phyloP scores from a whole-genome alignment of 2,113 vertebrate species.

The human (Homo sapiens) region DNA sequence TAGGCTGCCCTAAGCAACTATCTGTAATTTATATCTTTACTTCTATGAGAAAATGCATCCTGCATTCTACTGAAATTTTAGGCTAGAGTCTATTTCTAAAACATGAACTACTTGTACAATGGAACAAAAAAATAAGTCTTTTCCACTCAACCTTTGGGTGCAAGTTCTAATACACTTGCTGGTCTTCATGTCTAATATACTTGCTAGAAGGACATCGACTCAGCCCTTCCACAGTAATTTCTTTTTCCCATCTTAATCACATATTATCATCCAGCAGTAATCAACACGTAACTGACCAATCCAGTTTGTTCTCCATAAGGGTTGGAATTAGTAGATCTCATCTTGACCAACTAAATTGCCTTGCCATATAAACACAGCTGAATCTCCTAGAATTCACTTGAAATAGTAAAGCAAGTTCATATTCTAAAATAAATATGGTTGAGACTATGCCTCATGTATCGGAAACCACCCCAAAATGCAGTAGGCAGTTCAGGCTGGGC shows the following conservation, averaged over 20 bases:
- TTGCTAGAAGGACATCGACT: not conserved
- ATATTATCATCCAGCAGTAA: not conserved
- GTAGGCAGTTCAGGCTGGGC: not conserved
- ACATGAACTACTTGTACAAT: not conserved
- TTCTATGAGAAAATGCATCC: not conserved
- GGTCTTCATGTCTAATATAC: not conserved
- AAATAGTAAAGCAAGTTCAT: not conserved
- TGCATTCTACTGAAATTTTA: not conserved
- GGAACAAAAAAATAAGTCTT: not conserved
- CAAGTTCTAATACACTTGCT: not conserved
- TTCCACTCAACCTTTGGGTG: not conserved
- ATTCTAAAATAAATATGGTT: not conserved
- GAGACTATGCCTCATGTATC: not conserved
- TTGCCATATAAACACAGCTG: not conserved
- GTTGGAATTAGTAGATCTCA: not conserved
- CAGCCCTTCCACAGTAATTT: not conserved
- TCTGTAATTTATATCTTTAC: not conserved
- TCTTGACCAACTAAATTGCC: not conserved
- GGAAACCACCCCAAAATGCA: not conserved
- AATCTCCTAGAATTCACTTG: not conserved
- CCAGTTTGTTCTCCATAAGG: not conserved
- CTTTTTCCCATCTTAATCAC: not conserved
- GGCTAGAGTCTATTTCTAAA: slow-evolving; percentile 1
- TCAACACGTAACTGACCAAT: not conserved
- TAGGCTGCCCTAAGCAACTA: not conserved